Evolutionary conservation across 1,140 invertebrate genomes (phyloP).

Genomic region (Bombus vancouverensis): DNA sequence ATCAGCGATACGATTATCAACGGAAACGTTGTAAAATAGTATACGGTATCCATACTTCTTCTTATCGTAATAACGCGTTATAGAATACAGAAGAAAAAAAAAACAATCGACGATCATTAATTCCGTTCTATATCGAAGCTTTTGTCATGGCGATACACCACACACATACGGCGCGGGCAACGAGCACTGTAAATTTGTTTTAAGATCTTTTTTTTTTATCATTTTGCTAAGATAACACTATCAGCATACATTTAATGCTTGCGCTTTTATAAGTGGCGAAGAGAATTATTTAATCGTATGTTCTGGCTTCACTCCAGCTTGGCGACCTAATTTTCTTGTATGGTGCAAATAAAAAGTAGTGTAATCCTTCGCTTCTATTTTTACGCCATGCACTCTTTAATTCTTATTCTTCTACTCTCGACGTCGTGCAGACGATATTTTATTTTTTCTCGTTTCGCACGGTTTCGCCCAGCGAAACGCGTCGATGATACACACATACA

Average conservation of each 20-base stretch:
- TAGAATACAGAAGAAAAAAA: constrained; percentile 5
- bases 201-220: constrained; percentile 79
- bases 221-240: constrained; percentile 80
- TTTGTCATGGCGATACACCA: constrained; percentile 20
- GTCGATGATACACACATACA: background rate
- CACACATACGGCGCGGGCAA: constrained; percentile 27
- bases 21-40: constrained; percentile 48
- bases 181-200: constrained; percentile 73
- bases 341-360: constrained; percentile 59
- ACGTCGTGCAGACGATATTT: background rate
- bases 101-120: constrained; percentile 40
- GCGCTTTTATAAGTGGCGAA: constrained; percentile 81
- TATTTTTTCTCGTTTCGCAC: background rate
- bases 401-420: constrained; percentile 34
- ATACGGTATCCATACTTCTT: constrained; percentile 3
- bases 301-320: constrained; percentile 78
- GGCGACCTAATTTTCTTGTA: constrained; percentile 80
- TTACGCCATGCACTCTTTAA: constrained; percentile 41
- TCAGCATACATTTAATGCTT: constrained; percentile 82
- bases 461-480: background rate
- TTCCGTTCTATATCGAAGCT: constrained; percentile 39
- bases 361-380: constrained; percentile 48
- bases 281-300: constrained; percentile 82
- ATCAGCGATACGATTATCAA: constrained; percentile 51
- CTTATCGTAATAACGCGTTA: constrained; percentile 37